phyloP scores from a whole-genome alignment of 2,797 vertebrate species.

The Falco novaeseelandiae region DNA sequence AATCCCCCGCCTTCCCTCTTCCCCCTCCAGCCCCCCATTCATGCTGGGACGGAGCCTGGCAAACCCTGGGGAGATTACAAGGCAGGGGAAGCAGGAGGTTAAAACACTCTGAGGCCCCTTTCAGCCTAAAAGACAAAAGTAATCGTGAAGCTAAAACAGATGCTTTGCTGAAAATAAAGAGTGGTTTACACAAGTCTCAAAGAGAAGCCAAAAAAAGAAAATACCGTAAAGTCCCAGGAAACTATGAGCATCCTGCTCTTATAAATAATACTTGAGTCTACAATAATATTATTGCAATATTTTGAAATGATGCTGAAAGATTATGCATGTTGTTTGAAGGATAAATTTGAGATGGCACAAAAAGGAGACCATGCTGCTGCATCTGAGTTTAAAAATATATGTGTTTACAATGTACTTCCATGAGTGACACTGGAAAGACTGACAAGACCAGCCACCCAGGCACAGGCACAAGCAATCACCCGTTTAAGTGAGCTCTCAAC shows the following conservation, averaged over 20 bases:
- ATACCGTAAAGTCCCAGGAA: not conserved
- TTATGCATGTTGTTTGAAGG: rapidly evolving
- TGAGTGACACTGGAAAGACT: not conserved
- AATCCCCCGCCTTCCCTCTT: not conserved
- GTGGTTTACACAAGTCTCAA: conserved; percentile 4
- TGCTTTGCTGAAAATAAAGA: conserved; percentile 57
- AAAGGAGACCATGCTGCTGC: not conserved
- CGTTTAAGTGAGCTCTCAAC: not conserved
- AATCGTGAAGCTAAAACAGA: conserved; percentile 40
- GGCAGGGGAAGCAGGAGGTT: conserved; percentile 48
- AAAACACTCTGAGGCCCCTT: conserved; percentile 18
- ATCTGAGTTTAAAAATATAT: not conserved
- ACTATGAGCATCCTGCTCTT: conserved; percentile 13
- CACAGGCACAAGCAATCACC: not conserved
- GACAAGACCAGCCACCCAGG: not conserved
- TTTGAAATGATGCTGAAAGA: not conserved
- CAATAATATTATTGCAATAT: not conserved
- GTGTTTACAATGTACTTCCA: not conserved
- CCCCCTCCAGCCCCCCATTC: not conserved
- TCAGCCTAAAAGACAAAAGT: conserved; percentile 44
- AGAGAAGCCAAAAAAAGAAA: not conserved
- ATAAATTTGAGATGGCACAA: not conserved
- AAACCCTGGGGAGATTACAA: conserved; percentile 42
- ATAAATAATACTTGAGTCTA: not conserved
- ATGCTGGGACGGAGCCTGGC: conserved; percentile 49